These are phyloP conservation scores for Macroramphosus scolopax DNA, from an alignment of 2,797 vertebrate species.

Conservation along the genomic window DNA sequence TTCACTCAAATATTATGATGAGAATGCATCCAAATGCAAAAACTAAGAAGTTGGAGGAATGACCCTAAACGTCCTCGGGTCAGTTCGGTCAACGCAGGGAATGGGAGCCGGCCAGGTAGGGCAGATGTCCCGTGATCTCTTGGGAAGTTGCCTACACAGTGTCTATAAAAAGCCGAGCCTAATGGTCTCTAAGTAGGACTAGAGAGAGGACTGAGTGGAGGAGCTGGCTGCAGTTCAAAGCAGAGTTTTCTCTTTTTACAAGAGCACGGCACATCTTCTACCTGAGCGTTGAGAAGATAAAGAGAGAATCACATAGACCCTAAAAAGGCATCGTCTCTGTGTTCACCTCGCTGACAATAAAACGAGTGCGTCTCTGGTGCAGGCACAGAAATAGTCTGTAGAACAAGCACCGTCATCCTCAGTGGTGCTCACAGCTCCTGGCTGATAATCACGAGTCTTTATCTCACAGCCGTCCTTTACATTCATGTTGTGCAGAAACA, in stretches of 20 bases:
- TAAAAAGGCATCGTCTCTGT: conserved; percentile 37
- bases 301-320: conserved; percentile 40
- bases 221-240: conserved; percentile 61
- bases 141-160: conserved; percentile 53
- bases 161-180: conserved; percentile 68
- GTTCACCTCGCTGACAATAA: conserved; percentile 8
- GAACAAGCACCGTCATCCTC: not conserved
- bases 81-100: conserved; percentile 11
- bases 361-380: not conserved
- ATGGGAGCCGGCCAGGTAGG: conserved; percentile 38
- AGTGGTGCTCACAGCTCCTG: not conserved
- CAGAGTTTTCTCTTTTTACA: conserved; percentile 47
- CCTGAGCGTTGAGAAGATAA: conserved; percentile 28
- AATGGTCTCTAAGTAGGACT: conserved; percentile 64
- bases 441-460: too few relatives aligned
- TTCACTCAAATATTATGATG: too few relatives aligned
- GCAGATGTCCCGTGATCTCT: conserved; percentile 46
- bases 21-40: too few relatives aligned
- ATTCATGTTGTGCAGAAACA: too few relatives aligned
- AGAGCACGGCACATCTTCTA: conserved; percentile 48
- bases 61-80: not conserved
- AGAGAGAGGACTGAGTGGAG: conserved; percentile 49
- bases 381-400: not conserved
- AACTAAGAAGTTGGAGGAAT: not conserved
- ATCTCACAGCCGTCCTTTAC: too few relatives aligned